A percentile compares a stretch with the other conserved stretches of the same genome.
Conservation (phyloP, 2,797 vertebrate genomes). For the Sebastes iracundus region DNA sequence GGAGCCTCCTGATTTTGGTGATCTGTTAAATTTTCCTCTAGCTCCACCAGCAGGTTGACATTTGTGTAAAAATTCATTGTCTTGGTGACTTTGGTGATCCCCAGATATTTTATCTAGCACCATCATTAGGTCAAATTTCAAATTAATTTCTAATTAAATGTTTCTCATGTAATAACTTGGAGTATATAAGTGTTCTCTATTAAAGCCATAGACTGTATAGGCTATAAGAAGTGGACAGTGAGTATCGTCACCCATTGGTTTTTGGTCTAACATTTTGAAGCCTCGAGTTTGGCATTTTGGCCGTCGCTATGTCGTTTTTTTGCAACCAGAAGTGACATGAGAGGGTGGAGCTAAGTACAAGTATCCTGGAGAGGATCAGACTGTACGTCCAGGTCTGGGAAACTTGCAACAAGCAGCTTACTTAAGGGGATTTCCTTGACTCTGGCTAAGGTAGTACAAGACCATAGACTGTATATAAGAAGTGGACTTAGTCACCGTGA, state of each 20-base stretch:
- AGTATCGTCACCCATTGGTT: no score
- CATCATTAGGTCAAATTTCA: background rate
- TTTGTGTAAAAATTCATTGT: background rate
- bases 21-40: background rate
- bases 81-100: background rate
- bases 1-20: background rate
- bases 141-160: background rate
- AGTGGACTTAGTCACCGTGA: no score
- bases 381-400: background rate
- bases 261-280: no score
- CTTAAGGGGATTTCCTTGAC: slow-evolving; percentile 19
- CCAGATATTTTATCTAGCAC: background rate
- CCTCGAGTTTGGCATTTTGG: no score
- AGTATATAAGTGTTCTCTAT: background rate
- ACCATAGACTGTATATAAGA: no score
- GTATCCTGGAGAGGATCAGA: slow-evolving; percentile 48
- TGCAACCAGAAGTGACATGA: no score
- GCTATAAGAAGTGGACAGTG: no score
- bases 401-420: slow-evolving; percentile 6
- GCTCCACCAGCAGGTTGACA: no score
- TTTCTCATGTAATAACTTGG: background rate
- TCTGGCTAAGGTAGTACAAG: background rate
- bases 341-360: no score
- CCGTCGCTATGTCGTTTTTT: no score
- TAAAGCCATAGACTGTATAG: background rate